These are phyloP conservation scores for Leptodactylus fallax DNA, from an alignment of 2,797 vertebrate species.

Conservation along the genomic window DNA sequence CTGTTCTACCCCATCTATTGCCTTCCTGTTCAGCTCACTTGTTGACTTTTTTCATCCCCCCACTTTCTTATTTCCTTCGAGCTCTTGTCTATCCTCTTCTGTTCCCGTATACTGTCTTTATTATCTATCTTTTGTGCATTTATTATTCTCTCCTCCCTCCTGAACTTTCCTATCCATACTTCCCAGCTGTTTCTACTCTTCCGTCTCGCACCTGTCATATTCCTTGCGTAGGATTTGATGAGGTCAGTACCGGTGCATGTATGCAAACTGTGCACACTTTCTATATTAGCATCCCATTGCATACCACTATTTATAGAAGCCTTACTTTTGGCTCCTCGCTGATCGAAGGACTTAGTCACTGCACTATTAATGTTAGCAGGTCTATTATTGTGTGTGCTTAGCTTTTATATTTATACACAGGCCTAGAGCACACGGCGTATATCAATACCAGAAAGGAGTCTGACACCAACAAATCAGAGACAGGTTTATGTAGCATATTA, in stretches of 20 bases:
- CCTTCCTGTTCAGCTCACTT: not conserved
- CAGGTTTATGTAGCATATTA: not conserved
- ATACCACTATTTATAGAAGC: slow-evolving; percentile 28
- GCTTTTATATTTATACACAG: slow-evolving; percentile 31
- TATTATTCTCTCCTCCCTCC: slow-evolving; percentile 11
- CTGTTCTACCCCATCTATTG: not conserved
- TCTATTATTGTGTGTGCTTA: slow-evolving; percentile 46
- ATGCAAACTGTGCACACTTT: slow-evolving; percentile 27
- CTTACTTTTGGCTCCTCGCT: slow-evolving; percentile 36
- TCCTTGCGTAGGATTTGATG: slow-evolving; percentile 19
- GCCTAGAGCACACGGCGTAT: slow-evolving; percentile 20
- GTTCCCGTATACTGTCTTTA: not conserved
- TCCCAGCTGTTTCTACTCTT: slow-evolving; percentile 20
- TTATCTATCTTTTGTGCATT: not conserved
- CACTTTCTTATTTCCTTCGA: not conserved
- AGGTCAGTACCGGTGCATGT: slow-evolving; percentile 34
- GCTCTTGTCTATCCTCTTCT: not conserved
- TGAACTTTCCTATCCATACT: not conserved
- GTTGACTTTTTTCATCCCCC: not conserved
- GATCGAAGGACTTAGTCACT: slow-evolving; percentile 32
- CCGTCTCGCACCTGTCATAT: slow-evolving; percentile 32
- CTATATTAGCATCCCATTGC: slow-evolving; percentile 27
- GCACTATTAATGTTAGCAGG: slow-evolving; percentile 44
- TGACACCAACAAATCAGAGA: slow-evolving; percentile 15
- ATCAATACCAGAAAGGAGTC: slow-evolving; percentile 32